phyloP scores from a whole-genome alignment of 2,113 vertebrate genomes.

The Crotalus tigris region DNA sequence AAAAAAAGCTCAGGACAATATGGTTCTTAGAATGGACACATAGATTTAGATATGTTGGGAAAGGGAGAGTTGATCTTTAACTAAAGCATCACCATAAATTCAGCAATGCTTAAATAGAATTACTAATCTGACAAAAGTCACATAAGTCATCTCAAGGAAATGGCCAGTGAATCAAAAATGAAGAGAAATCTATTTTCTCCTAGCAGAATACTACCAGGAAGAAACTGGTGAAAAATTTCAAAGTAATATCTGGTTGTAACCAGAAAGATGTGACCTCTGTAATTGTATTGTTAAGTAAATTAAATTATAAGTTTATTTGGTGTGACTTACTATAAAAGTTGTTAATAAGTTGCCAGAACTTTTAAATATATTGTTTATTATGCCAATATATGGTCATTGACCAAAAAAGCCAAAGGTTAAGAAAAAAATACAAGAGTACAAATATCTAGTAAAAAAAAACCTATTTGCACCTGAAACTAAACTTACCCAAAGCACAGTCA shows the following conservation, averaged over 20 bases:
- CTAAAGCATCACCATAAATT: background rate
- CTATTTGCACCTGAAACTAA: background rate
- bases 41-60: background rate
- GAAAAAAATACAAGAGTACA: background rate
- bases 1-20: background rate
- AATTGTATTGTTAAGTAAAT: background rate
- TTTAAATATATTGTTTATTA: background rate
- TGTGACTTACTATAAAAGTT: background rate
- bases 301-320: background rate
- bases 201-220: background rate
- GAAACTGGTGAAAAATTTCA: background rate
- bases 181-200: background rate
- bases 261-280: background rate
- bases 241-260: background rate
- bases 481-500: background rate
- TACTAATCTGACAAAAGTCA: background rate
- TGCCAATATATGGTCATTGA: background rate
- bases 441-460: background rate
- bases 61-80: background rate
- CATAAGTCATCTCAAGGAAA: background rate
- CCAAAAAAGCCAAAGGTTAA: background rate
- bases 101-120: background rate
- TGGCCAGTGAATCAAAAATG: background rate
- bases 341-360: background rate
- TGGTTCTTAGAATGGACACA: background rate